These are phyloP conservation scores for Lingula anatina DNA, from an alignment of 2,888 invertebrate species.

Conservation along the genomic window DNA sequence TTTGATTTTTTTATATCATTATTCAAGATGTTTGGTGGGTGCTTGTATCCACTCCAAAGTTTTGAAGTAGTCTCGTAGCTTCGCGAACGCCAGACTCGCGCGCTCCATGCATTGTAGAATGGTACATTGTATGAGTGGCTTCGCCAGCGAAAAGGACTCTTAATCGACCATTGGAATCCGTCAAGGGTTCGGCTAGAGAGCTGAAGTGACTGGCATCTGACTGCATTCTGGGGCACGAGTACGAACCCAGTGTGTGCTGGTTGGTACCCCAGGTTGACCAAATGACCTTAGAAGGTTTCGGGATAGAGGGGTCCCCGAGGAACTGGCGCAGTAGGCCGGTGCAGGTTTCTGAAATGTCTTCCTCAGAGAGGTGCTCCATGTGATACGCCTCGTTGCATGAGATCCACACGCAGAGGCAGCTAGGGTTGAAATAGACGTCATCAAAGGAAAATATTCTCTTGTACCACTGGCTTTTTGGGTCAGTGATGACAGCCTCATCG, in stretches of 20 bases:
- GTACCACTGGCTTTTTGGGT: slow-evolving; percentile 60
- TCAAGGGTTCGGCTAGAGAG: slow-evolving; percentile 27
- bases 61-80: no score
- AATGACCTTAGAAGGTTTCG: slow-evolving; percentile 67
- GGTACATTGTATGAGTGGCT: no score
- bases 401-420: slow-evolving; percentile 68
- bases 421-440: slow-evolving; percentile 66
- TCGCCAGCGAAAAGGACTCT: slow-evolving; percentile 78
- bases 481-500: slow-evolving; percentile 7
- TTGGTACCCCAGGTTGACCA: no score
- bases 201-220: slow-evolving; percentile 14
- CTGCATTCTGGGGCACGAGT: slow-evolving; percentile 57
- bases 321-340: slow-evolving; percentile 66
- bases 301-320: slow-evolving; percentile 67
- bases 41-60: no score
- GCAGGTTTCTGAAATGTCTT: slow-evolving; percentile 64
- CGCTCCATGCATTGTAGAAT: no score
- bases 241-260: slow-evolving; percentile 69
- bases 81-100: no score
- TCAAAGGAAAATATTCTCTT: slow-evolving; percentile 68
- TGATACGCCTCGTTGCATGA: slow-evolving; percentile 68
- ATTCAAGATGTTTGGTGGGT: no score
- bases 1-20: no score
- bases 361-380: slow-evolving; percentile 67
- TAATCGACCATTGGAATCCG: slow-evolving; percentile 50